Base-by-base conservation (phyloP, 2,888 invertebrate species). In the Isoperla grammatica region DNA sequence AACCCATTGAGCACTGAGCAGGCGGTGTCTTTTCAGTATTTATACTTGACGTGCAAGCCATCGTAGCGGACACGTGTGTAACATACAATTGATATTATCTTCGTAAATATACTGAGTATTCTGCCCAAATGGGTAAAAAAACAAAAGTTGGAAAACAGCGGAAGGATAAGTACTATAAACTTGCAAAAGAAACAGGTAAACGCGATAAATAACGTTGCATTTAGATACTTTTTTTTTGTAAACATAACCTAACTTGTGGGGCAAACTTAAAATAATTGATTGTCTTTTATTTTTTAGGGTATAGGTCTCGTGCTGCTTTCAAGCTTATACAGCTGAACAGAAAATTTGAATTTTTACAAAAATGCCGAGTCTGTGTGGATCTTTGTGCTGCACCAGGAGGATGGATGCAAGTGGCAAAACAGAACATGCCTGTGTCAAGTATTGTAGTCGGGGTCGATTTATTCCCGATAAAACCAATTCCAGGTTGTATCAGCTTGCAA, bases 371-470 rank as follows among this genome's bases (percentile, higher is more conserved):
- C 80, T 90, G 95, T 67, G 85, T 99, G 70, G 99, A 99, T 81
- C 78, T 99, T 63, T 99, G 99, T 77, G 99, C 99, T 12, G 99
- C 99, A 1, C 99, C 99, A 1, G 98, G 98, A 71, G 97, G 97
- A 68, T 98, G 99, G 98, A 92, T 98, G 88, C 99, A 94, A 77
- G 98, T 99, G 57, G 98, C 97, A 50, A 88, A 90, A 69, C 90
- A 99, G 74, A 93, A 95, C 73, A 97, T 98, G 94, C 98, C 99
- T 0, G 83, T 96, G 0, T 95, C 96, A 4, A 95, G 95, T 71
- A 81, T 97, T 57, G 92, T 98, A 12, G 80, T 99, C 54, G 96
- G 97, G 57, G 90, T 99, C 35, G 99, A 99, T 81, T 81, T 99
- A 71, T 96, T 88, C 68, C 94, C 97, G 0, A 99, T 99, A 65